Percentiles rank a stretch among this genome's conserved stretches.
Conservation (phyloP, 2,113 vertebrate species). For the Eubucco bourcierii region DNA sequence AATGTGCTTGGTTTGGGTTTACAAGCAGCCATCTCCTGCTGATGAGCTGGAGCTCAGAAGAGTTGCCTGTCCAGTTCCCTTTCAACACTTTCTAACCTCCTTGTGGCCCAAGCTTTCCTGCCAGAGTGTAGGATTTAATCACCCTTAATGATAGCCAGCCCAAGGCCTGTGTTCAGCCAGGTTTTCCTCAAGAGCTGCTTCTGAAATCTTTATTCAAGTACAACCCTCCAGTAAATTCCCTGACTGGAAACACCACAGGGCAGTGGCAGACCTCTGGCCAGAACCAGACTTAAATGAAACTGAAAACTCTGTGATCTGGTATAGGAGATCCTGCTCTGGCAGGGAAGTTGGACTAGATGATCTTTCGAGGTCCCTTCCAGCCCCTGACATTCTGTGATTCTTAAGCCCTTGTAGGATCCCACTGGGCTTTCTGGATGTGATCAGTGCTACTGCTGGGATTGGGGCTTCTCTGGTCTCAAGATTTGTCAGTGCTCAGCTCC, state of each 20-base stretch:
- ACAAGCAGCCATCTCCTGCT: neutral
- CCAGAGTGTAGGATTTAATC: constrained; percentile 10
- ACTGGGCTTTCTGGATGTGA: neutral
- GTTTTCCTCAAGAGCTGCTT: neutral
- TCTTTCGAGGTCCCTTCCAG: no score
- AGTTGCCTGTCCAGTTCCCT: constrained; percentile 35
- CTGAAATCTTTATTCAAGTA: neutral
- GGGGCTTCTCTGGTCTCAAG: neutral
- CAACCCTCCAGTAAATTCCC: neutral
- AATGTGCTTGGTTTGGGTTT: neutral
- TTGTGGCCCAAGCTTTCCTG: neutral
- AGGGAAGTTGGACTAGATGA: no score
- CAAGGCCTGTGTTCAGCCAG: neutral
- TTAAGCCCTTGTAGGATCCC: neutral
- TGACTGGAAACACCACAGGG: neutral
- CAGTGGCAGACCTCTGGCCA: neutral
- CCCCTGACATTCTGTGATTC: no score
- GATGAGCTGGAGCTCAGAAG: constrained; percentile 15
- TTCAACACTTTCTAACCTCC: constrained; percentile 43
- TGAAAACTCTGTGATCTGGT: neutral
- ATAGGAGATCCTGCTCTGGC: no score
- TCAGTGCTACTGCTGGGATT: neutral
- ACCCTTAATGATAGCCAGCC: constrained; percentile 21
- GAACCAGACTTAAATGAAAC: neutral
- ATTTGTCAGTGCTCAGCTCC: neutral